Conservation (phyloP, 2,113 vertebrate species). For the Aramus guarauna region DNA sequence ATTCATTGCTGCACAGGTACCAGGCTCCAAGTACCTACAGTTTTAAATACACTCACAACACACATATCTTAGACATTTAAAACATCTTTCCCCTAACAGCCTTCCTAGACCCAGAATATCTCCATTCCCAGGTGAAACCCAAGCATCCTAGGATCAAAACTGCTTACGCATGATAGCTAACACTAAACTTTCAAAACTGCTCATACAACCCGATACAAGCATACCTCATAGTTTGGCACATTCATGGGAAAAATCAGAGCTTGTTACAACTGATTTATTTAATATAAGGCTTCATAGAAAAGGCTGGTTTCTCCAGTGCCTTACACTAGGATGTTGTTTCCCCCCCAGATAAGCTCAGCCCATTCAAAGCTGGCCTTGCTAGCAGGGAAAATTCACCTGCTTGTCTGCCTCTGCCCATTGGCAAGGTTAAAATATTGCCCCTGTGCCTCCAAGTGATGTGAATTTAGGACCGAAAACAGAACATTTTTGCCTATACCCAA, state of each 20-base stretch:
- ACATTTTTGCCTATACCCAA: not conserved
- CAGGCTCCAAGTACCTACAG: not conserved
- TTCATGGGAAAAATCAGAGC: not conserved
- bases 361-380: not conserved
- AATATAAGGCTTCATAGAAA: not conserved
- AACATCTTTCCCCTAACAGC: not conserved
- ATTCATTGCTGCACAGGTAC: slow-evolving; percentile 13
- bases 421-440: not conserved
- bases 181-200: not conserved
- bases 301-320: not conserved
- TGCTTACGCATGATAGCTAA: not conserved
- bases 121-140: not conserved
- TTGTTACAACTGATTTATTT: not conserved
- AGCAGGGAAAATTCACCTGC: not conserved
- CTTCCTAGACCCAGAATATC: not conserved
- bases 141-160: not conserved
- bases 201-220: not conserved
- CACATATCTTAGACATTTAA: not conserved
- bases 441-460: not conserved
- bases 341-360: not conserved
- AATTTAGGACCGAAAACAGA: not conserved
- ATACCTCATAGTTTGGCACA: not conserved
- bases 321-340: not conserved
- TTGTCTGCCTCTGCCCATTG: not conserved
- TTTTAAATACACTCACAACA: not conserved